Percentiles rank a stretch among this genome's conserved stretches.
These are phyloP conservation scores for Drosophila seguyi DNA, from an alignment of 1,140 invertebrate genomes.

Conservation along the genomic window DNA sequence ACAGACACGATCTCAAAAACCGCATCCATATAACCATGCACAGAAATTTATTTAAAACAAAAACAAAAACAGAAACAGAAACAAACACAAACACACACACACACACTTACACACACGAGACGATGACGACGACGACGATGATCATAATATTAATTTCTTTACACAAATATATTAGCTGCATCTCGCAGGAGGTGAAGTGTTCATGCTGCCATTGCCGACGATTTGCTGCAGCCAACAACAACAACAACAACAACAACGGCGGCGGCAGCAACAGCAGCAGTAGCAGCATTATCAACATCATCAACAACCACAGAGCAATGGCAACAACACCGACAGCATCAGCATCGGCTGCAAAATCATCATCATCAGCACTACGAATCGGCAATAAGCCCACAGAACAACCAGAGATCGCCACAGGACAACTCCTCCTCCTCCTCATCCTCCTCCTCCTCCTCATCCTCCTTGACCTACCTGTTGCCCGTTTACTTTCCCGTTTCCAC, in stretches of 20 bases:
- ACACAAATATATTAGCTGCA: conserved; percentile 79
- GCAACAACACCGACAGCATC: not conserved
- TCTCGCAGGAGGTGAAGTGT: conserved; percentile 81
- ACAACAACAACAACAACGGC: conserved; percentile 14
- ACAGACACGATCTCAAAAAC: conserved; percentile 84
- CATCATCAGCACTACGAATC: not conserved
- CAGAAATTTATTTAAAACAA: conserved; percentile 83
- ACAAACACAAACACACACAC: not conserved
- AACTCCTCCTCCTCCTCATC: no score
- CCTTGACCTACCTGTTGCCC: not conserved
- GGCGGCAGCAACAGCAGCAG: not conserved
- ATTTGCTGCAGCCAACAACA: conserved; percentile 60
- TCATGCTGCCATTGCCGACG: conserved; percentile 79
- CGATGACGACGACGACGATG: conserved; percentile 1
- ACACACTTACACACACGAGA: not conserved
- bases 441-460: not conserved
- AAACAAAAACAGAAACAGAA: not conserved
- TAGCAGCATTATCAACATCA: not conserved
- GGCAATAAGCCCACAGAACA: not conserved
- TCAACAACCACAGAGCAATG: conserved; percentile 11
- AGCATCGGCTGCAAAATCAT: conserved; percentile 1
- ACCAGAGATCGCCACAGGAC: not conserved
- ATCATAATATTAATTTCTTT: conserved; percentile 69
- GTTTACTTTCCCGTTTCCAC: not conserved
- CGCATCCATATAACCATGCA: conserved; percentile 85